Evolutionary conservation across 2,113 vertebrate genomes (phyloP).

Genomic region (Thymallus thymallus): DNA sequence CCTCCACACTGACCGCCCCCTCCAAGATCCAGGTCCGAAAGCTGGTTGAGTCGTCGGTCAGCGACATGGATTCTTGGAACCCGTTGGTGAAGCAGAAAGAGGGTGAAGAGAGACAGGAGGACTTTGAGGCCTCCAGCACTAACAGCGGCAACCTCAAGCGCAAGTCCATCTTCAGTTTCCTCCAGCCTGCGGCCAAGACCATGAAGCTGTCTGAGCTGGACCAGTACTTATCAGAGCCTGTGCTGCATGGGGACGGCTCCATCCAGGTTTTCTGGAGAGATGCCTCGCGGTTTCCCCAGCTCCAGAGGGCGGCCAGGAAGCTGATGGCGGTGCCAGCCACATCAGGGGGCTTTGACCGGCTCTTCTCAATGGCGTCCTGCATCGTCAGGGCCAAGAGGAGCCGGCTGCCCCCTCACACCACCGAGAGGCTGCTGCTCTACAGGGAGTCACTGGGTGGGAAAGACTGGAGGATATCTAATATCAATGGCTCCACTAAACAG

Average conservation of each 20-base stretch:
- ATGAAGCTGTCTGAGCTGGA: constrained; percentile 59
- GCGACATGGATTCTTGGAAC: constrained; percentile 8
- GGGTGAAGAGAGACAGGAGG: background rate
- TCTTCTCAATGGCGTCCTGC: constrained; percentile 65
- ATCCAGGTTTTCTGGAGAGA: constrained; percentile 62
- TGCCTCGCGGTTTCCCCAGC: constrained; percentile 57
- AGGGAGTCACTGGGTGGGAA: constrained; percentile 59
- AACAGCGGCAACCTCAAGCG: constrained; percentile 55
- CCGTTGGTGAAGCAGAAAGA: constrained; percentile 16
- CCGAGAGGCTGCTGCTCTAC: constrained; percentile 74
- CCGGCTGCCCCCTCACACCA: constrained; percentile 67
- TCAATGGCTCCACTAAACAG: no score
- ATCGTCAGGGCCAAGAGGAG: constrained; percentile 70
- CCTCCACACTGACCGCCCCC: constrained; percentile 43
- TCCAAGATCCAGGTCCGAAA: constrained; percentile 55
- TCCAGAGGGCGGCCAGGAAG: constrained; percentile 59
- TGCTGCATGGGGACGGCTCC: constrained; percentile 40
- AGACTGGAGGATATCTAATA: no score
- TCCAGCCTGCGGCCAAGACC: constrained; percentile 52
- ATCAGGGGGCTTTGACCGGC: constrained; percentile 71
- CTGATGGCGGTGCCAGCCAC: constrained; percentile 68
- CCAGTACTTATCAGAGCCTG: constrained; percentile 65
- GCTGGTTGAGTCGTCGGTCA: constrained; percentile 50
- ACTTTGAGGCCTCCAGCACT: constrained; percentile 2
- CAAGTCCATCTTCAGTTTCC: constrained; percentile 56